Percentiles rank a stretch among this genome's conserved stretches.
Evolutionary conservation across 2,888 invertebrate species (phyloP).

Genomic region (Heteropelma amictum): DNA sequence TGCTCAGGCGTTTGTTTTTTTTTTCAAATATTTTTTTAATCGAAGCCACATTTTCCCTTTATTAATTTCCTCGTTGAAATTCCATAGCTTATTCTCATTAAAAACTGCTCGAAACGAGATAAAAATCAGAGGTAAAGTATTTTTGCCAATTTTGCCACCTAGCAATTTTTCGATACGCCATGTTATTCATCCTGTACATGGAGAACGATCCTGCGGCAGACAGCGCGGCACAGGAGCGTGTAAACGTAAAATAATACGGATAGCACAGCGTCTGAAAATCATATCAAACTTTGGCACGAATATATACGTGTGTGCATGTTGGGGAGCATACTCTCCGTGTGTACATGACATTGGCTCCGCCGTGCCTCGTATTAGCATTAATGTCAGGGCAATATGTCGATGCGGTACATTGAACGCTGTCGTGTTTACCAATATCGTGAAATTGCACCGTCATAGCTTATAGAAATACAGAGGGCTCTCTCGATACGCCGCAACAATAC

Average conservation of each 20-base stretch:
- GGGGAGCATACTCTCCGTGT: neutral
- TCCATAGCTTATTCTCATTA: too few species aligned
- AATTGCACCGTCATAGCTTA: neutral
- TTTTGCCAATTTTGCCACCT: too few species aligned
- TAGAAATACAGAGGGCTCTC: neutral
- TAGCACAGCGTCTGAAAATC: slow-evolving; percentile 28
- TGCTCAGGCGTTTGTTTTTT: too few species aligned
- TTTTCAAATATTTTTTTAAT: too few species aligned
- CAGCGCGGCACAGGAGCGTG: slow-evolving; percentile 1
- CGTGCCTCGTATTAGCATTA: too few species aligned
- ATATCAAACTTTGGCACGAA: slow-evolving; percentile 14
- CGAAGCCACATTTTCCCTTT: too few species aligned
- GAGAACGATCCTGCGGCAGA: slow-evolving; percentile 12
- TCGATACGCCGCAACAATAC: neutral
- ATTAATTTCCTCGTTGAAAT: too few species aligned
- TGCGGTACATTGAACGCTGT: slow-evolving; percentile 5
- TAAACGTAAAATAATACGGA: slow-evolving; percentile 18
- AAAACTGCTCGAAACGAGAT: too few species aligned
- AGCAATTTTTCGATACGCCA: too few species aligned
- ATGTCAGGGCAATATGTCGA: slow-evolving; percentile 11
- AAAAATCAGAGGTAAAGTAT: too few species aligned
- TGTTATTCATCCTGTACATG: too few species aligned
- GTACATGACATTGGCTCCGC: neutral
- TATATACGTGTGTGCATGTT: neutral
- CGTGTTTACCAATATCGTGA: neutral